phyloP scores from a whole-genome alignment of 2,888 invertebrate genomes.

The Volucella inflata region DNA sequence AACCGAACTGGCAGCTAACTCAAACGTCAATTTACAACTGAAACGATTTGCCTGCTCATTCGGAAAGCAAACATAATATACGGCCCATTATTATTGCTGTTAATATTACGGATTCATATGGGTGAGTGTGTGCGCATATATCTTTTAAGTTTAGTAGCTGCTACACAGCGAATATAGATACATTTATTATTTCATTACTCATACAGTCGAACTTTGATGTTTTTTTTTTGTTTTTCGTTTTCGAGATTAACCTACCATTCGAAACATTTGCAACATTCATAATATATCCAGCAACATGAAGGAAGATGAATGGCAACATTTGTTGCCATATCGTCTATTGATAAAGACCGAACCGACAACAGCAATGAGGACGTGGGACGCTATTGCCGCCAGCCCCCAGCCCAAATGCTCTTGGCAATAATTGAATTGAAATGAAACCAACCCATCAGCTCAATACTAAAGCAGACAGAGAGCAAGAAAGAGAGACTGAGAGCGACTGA shows the following conservation, averaged over 20 bases:
- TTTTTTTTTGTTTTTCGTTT: no score
- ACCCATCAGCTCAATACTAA: neutral
- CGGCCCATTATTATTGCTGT: constrained; percentile 74
- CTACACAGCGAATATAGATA: constrained; percentile 21
- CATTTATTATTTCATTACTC: constrained; percentile 69
- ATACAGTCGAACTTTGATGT: constrained; percentile 61
- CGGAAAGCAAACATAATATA: constrained; percentile 77
- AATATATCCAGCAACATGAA: no score
- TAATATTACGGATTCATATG: constrained; percentile 74
- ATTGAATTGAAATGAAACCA: constrained; percentile 66
- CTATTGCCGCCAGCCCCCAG: neutral
- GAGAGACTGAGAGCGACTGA: constrained; percentile 15
- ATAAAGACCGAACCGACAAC: neutral
- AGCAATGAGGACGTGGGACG: neutral
- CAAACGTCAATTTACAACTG: constrained; percentile 79
- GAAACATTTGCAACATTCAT: no score
- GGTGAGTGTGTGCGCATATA: constrained; percentile 50
- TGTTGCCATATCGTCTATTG: no score
- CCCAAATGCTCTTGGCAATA: constrained; percentile 43
- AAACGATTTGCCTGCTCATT: constrained; percentile 78
- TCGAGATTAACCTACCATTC: no score
- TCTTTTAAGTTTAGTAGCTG: constrained; percentile 2
- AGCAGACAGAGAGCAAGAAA: neutral
- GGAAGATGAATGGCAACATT: no score
- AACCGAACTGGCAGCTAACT: constrained; percentile 77